Base-by-base conservation (phyloP, 2,113 vertebrate genomes). In the Lepus europaeus region DNA sequence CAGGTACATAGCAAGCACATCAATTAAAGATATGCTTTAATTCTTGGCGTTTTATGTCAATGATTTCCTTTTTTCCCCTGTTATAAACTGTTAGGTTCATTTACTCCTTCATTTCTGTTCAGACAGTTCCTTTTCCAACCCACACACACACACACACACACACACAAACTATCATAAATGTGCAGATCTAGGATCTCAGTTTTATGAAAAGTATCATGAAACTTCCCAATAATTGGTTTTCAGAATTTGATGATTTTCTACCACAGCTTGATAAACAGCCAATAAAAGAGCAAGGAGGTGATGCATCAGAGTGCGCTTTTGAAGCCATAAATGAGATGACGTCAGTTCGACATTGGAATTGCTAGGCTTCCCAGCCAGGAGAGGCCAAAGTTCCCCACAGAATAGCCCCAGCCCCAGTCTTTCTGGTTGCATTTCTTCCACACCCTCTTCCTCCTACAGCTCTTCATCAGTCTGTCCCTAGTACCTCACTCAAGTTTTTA, bases 191-290 rank as follows among this genome's bases (percentile, higher is more conserved):
- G 53, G 59, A 73, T 93, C 33, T 27, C 89, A 36, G 25, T 51
- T 93, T 93, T 27, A 63, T 33, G n/a, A 70, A 89, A 90, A 92
- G 14, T 23, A 16, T 33, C 90, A 74, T 16, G 19, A 79, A 87
- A 74, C 36, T 19, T 8, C 23, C 66, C 51, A 69, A 9, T 77
- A 39, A 51, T 13, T 74, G 6, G 6, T 79, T 84, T 70, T 69
- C 78, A 88, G 39, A 70, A 76, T 78, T 45, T 23, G 82, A 25
- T 79, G 17, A 77, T 90, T 94, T 95, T 92, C 73, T 90, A 31
- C 86, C 81, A n/a, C 10, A 76, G 56, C 7, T 45, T 33, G 63
- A 96, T 45, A 51, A 11, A 61, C 1, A 56, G 36, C 16, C 84
- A 94, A 22, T 79, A 81, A 94, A 87, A 72, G 7, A 51, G 2